A percentile compares a stretch with the other conserved stretches of the same genome.
Evolutionary conservation across 2,113 vertebrate genomes (phyloP).

Genomic region (Mixornis gularis): DNA sequence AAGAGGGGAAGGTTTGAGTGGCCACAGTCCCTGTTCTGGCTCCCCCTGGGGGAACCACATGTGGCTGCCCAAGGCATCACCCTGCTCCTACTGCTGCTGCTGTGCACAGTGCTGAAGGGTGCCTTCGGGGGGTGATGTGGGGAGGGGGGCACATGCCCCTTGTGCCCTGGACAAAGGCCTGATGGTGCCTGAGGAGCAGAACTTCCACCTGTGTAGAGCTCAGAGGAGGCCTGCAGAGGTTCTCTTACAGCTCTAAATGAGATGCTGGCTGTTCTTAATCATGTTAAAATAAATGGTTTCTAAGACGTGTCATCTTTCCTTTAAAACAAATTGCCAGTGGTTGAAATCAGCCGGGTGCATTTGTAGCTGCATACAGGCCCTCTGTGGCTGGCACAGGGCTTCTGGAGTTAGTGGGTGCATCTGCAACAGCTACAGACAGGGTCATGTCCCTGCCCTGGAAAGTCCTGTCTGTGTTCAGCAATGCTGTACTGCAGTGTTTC

Average conservation of each 20-base stretch:
- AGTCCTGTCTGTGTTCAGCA: background rate
- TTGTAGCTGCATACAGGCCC: background rate
- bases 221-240: background rate
- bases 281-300: background rate
- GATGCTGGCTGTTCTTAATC: background rate
- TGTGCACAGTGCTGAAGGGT: background rate
- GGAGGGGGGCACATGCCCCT: too few species aligned
- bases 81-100: fast-evolving
- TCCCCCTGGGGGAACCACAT: background rate
- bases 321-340: background rate
- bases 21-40: fast-evolving
- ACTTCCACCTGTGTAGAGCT: background rate
- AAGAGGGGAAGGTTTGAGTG: background rate
- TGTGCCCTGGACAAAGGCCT: background rate
- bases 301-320: background rate
- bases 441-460: background rate
- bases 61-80: background rate
- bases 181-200: background rate
- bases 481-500: background rate
- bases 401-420: background rate
- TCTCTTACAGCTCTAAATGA: background rate
- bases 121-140: background rate
- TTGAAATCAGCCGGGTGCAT: background rate
- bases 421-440: background rate
- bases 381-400: too few species aligned